Evolutionary conservation across 2,113 vertebrate genomes (phyloP), one percentile per base, ranked within the genome.

Genomic region (Saccopteryx leptura): DNA sequence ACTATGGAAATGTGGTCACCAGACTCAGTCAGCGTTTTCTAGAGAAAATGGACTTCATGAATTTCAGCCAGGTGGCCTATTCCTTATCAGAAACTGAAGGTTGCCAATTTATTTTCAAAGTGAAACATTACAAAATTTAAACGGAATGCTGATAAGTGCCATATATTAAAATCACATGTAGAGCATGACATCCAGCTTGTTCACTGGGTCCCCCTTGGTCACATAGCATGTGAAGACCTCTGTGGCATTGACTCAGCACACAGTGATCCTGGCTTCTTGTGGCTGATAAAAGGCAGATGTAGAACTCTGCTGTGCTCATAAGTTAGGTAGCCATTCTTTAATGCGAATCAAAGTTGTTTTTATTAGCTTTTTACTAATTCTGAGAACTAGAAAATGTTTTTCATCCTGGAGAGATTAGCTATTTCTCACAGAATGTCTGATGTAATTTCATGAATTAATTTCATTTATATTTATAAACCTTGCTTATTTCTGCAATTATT

Each of bases 301-400:
- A 91, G n/a, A 88, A 31, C 81, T 83, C n/a, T 31, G 82, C 90
- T 97, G 39, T 88, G 97, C 74, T 96, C 97, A 71, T 39, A 89
- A 97, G 97, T 94, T 91, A 97, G 31, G 63, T 82, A 85, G 52
- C 21, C 82, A 54, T 96, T 97, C 94, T 94, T 94, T 87, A 85
- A 28, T 85, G 87, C 26, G 97, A 98, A 97, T 93, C 2, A 11
- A 96, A 97, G 95, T 88, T 97, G 5, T 60, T 97, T 98, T 97
- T 96, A 94, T 97, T 96, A 97, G 8, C 24, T 95, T 61, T 97
- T 90, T 96, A 5, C 39, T 92, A 98, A 97, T 96, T 96, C 60
- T 74, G 19, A 82, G 94, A 97, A 96, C 63, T 84, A 95, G 82
- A 92, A 98, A 96, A 26, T 94, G 28, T 88, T 96, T 90, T 95